Evolutionary conservation across 2,113 vertebrate species (phyloP), one percentile per base, ranked within the genome.

Genomic region (Pagrus major): DNA sequence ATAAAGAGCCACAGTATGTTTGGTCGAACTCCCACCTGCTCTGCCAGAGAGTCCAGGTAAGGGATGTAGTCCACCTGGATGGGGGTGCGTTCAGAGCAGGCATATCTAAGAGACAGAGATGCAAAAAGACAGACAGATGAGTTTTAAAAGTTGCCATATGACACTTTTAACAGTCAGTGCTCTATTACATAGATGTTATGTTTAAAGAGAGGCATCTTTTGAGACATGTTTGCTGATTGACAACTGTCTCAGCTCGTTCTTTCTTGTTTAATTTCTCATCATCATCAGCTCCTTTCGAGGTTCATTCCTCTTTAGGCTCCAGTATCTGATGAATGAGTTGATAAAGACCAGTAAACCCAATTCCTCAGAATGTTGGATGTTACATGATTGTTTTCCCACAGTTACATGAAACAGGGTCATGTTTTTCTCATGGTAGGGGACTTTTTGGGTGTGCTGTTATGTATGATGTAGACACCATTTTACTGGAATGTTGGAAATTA

Each of bases 31-130:
- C 96, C 96, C 0, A 97, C 55, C 81, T 91, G 89, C 0, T 69
- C 56, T 0, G 96, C 96, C 0, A 99, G 60, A 12, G 93, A 92
- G 58, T 97, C 96, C 12, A 91, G n/a, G 86, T 98, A 97, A 58
- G 90, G 4, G 27, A 97, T 82, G 49, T 91, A 96, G 63, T 90
- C 74, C 6, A 93, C 72, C 63, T 96, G 94, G 56, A 96, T 90
- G 18, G 95, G 96, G 83, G 84, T 90, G 3, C 51, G 69, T n/a
- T 86, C 87, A 1, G 90, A 91, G 84, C 85, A 89, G 23, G 21
- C 3, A 42, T 71, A 83, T 16, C 92, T 94, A 31, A 66, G 5
- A 60, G 7, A 25, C 12, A 56, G 18, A 9, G 1, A 63, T 18
- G 11, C 7, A 59, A 23, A 60, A 10, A 51, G 47, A 23, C 21